A percentile compares a stretch with the other conserved stretches of the same genome.
These are phyloP conservation scores for Eilema griseolum DNA, from an alignment of 2,888 invertebrate species.

Conservation along the genomic window DNA sequence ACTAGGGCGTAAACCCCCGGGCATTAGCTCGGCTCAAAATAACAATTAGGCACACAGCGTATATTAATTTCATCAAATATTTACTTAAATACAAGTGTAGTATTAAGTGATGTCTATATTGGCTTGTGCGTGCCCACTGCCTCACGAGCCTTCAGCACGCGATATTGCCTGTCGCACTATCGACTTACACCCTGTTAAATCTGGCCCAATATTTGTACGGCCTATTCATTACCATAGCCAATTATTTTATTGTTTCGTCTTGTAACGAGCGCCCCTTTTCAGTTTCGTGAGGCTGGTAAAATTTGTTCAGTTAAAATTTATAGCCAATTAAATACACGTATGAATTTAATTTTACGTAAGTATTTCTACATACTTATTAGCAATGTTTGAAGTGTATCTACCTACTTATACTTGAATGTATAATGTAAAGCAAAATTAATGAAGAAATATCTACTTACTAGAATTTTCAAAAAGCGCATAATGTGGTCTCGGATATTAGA, in stretches of 20 bases:
- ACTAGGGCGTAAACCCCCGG: slow-evolving; percentile 5
- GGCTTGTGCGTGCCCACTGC: slow-evolving; percentile 61
- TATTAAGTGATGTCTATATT: slow-evolving; percentile 77
- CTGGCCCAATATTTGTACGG: slow-evolving; percentile 83
- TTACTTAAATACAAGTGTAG: slow-evolving; percentile 62
- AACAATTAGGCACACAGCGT: slow-evolving; percentile 19
- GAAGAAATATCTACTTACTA: not conserved
- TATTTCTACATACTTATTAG: slow-evolving; percentile 47
- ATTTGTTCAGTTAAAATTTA: slow-evolving; percentile 70
- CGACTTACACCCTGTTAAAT: slow-evolving; percentile 85
- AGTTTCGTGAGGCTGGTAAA: slow-evolving; percentile 68
- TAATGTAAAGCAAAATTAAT: slow-evolving; percentile 19
- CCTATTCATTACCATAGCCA: slow-evolving; percentile 78
- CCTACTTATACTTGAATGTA: slow-evolving; percentile 35
- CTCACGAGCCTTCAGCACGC: slow-evolving; percentile 69
- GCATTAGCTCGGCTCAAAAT: not conserved
- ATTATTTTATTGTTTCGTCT: slow-evolving; percentile 80
- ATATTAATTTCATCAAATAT: slow-evolving; percentile 62
- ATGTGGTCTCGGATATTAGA: too few relatives aligned
- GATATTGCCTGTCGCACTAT: slow-evolving; percentile 81
- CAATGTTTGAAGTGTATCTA: slow-evolving; percentile 24
- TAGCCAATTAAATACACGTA: slow-evolving; percentile 55
- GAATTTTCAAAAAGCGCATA: not conserved
- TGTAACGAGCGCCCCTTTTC: slow-evolving; percentile 60
- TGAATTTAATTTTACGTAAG: slow-evolving; percentile 51